Base-by-base conservation (phyloP, 2,797 vertebrate species). In the Glyptemys insculpta region DNA sequence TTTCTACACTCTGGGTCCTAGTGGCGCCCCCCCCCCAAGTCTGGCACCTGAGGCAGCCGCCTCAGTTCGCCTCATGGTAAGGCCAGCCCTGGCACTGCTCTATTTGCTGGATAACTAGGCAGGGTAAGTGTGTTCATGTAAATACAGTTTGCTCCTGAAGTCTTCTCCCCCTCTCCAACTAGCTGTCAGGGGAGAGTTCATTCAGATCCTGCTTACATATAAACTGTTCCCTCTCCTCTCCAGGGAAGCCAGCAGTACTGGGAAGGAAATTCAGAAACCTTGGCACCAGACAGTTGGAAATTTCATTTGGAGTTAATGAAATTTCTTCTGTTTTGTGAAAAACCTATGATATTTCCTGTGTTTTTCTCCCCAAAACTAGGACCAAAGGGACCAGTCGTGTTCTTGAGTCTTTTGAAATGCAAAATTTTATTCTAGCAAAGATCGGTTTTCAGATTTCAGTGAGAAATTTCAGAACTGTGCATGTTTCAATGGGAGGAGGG, bases 401-500 rank as follows among this genome's bases (percentile, higher is more conserved):
- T 72, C 37, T 41, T 72, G 68, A 72, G 5, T 56, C 47, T 29
- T 12, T 5, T 16, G 87, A 29, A 92, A 90, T 27, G 59, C 80
- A 88, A 85, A 74, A 54, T 91, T 82, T 88, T 41, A 74, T 87
- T 84, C n/a, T 79, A 12, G 44, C 0, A 8, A 6, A 54, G 79
- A 91, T 79, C 31, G 11, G 59, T 92, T 96, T 87, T 85, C 93
- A 95, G 83, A 1, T 93, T 80, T 27, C 92, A 85, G 49, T 18
- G 79, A 1, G 68, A 90, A 65, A 78, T 84, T 86, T 96, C 85
- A 89, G 88, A 92, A 87, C 44, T 59, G 41, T 34, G 80, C 56
- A 50, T 53, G 74, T 95, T 94, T 90, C 72, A 21, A 88, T 95
- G 97, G 81, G 6, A 21, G 65, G n/a, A 2, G n/a, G n/a, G n/a